Base-by-base conservation (phyloP, 2,888 invertebrate species). In the Eupithecia dodoneata region DNA sequence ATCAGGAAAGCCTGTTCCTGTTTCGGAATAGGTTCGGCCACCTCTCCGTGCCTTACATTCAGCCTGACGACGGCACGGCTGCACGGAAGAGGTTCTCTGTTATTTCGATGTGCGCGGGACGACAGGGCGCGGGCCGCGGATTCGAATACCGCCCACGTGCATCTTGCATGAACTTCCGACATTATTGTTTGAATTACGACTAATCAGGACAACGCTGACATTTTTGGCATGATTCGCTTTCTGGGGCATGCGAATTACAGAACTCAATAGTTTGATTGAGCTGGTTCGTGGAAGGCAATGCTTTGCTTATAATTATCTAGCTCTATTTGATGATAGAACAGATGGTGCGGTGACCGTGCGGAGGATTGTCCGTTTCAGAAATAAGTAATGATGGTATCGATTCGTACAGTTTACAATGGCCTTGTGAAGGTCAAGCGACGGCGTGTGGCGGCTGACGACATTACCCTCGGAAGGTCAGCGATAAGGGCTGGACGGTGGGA, bases 381-480 rank as follows among this genome's bases (percentile, higher is more conserved):
- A 42, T 70, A 70, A 4, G 4, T 69, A 69, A 47, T 30, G 45
- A 70, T 30, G n/a, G 44, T 49, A 49, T 70, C 70, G 70, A 70
- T 49, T 70, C 18, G 9, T 59, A 9, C 7, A 59, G 9, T 59
- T 59, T 12, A n/a, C 9, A 18, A 71, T 71, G 75, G 44, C 73
- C 66, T 71, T 15, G 59, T 71, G 73, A 79, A 79, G 80, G 81
- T 80, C 80, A 73, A 69, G 63, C 72, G 30, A 0, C 7, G 55
- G 3, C 18, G 49, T 77, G 52, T 72, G 71, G 67, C 72, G 76
- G 55, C 55, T 41, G 71, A 75, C 79, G 76, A 73, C 77, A 72
- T 76, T 65, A 73, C 74, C 76, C 49, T 45, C 73, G 3, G 70
- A 67, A 72, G 75, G 78, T 71, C 78, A 55, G 13, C 78, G 76